Percentiles rank a stretch among this genome's conserved stretches.
These are phyloP conservation scores for Bilobella aurantiaca DNA, from an alignment of 1,140 invertebrate species.

Conservation along the genomic window DNA sequence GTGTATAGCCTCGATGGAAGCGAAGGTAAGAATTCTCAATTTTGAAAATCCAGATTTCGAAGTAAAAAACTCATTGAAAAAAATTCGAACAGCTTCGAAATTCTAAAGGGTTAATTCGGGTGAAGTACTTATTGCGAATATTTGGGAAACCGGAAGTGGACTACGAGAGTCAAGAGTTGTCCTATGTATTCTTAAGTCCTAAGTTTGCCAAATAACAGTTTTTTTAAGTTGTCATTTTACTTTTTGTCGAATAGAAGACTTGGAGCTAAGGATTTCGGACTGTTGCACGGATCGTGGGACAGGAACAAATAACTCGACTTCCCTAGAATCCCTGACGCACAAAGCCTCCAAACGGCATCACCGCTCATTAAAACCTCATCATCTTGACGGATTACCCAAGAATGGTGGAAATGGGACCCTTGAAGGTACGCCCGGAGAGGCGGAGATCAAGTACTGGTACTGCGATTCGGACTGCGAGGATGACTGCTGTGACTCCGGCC, in stretches of 20 bases:
- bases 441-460: slow-evolving; percentile 33
- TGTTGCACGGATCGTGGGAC: slow-evolving; percentile 53
- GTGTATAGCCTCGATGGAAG: slow-evolving; percentile 84
- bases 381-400: slow-evolving; percentile 11
- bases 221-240: background rate
- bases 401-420: too few relatives aligned
- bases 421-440: slow-evolving; percentile 12
- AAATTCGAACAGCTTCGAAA: background rate
- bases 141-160: too few relatives aligned
- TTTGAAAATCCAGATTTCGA: too few relatives aligned
- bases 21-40: slow-evolving; percentile 48
- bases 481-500: slow-evolving; percentile 17
- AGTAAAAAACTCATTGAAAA: background rate
- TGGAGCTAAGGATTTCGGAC: slow-evolving; percentile 42
- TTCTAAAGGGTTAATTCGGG: too few relatives aligned
- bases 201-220: too few relatives aligned
- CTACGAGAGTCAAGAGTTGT: too few relatives aligned
- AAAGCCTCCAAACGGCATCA: slow-evolving; percentile 39
- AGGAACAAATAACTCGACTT: slow-evolving; percentile 52
- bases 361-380: slow-evolving; percentile 21
- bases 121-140: too few relatives aligned
- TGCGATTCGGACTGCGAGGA: slow-evolving; percentile 35
- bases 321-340: slow-evolving; percentile 61
- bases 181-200: too few relatives aligned
- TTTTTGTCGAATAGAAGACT: slow-evolving; percentile 39